A percentile compares a stretch with the other conserved stretches of the same genome.
These are phyloP conservation scores for Oasisia sp. DNA, from an alignment of 2,888 invertebrate genomes.

Conservation along the genomic window DNA sequence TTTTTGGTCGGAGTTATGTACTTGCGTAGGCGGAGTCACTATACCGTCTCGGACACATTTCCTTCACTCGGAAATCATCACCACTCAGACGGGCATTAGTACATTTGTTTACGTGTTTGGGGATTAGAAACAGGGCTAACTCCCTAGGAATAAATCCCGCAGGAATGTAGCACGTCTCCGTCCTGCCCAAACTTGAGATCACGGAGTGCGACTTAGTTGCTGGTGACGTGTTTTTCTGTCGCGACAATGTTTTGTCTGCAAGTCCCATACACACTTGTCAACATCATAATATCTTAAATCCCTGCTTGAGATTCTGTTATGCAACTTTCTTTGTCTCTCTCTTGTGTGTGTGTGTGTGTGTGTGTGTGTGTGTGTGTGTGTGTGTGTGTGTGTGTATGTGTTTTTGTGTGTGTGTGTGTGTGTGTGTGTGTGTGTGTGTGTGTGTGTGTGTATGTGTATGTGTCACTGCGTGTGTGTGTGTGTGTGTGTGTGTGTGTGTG, in stretches of 20 bases:
- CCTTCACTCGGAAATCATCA: not conserved
- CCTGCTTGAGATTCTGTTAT: not conserved
- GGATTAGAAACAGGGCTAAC: not conserved
- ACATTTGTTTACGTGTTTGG: conserved; percentile 5
- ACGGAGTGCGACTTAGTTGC: not conserved
- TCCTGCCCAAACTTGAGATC: not conserved
- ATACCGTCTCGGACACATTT: not conserved
- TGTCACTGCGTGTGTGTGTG: not conserved
- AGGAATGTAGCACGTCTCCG: not conserved
- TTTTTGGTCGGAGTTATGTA: not conserved
- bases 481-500: not conserved
- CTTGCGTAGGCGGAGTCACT: not conserved
- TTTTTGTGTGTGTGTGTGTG: not conserved
- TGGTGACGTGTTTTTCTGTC: not conserved
- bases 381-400: not conserved
- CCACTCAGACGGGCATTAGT: not conserved
- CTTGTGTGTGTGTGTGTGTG: not conserved
- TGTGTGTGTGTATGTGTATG: not conserved
- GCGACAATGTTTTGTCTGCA: not conserved
- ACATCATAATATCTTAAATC: not conserved
- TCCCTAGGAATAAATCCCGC: not conserved
- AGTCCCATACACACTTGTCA: not conserved
- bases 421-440: not conserved
- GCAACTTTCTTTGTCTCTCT: not conserved
- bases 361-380: not conserved